Evolutionary conservation across 2,113 vertebrate genomes (phyloP), one percentile per base, ranked within the genome.

Genomic region (Oreotrochilus melanogaster): DNA sequence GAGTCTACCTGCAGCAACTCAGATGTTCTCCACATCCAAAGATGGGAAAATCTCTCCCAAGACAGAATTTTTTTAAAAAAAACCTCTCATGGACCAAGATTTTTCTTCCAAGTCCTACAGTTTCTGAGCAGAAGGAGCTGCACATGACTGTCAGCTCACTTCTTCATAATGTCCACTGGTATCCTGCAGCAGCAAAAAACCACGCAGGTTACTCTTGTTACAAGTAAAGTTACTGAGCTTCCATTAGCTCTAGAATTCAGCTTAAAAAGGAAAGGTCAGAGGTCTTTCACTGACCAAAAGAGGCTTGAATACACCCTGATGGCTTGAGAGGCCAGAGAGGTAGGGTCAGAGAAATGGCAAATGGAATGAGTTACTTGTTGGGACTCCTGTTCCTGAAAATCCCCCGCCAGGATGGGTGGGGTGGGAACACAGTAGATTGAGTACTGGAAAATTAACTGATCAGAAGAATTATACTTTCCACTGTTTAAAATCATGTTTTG

Each of bases 61-160:
- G 27, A 15, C 23, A 70, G 14, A 5, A 13, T 61, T 4, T 33
- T 4, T 1, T 3, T 18, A 1, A 1, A 1, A 45, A 71, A 50
- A 69, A 30, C 21, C 10, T 60, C 28, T 33, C 28, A 22, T 28
- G 13, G 23, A 18, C 5, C 45, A 28, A 56, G 37, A 39, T 61
- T 48, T 88, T 83, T 56, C 64, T 51, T 76, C 31, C 11, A 35
- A 79, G 31, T 24, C 56, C 54, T 75, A 72, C 27, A n/a, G 1
- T 72, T 93, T 88, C 33, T 58, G 9, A 37, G 9, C 28, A 80
- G 37, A 75, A 33, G 72, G 21, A 24, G 21, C 18, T 82, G 45
- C 22, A 48, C 65, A 51, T 24, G 37, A 11, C 54, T 82, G 24
- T 23, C 8, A n/a, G 74, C 47, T 85, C 48, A n/a, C 3, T 65